Conservation (phyloP, 2,888 invertebrate genomes). For the Frankliniella fusca region DNA sequence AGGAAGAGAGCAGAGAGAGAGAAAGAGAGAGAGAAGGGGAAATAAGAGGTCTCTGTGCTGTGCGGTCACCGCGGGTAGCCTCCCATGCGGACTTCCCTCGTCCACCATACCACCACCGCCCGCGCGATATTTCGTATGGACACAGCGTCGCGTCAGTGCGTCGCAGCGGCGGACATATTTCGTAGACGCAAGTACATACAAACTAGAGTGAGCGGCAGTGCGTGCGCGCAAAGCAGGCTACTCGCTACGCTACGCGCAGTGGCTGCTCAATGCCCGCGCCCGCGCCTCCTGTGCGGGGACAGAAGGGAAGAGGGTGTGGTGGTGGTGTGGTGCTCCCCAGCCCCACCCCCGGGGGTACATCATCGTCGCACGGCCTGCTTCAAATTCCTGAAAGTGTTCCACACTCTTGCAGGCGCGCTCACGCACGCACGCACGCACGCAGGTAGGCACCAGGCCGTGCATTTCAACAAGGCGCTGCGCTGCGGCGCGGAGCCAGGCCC, state of each 20-base stretch:
- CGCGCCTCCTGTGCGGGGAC: too few species aligned
- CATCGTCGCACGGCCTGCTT: background rate
- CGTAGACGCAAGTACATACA: too few species aligned
- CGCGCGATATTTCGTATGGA: too few species aligned
- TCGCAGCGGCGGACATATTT: background rate
- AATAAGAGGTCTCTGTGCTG: too few species aligned
- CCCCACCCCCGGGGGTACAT: background rate
- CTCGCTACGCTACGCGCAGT: background rate
- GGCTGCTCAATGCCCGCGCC: background rate
- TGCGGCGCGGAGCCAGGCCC: background rate
- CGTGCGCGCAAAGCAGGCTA: background rate
- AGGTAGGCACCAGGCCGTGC: background rate
- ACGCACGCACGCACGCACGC: background rate
- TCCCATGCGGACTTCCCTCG: background rate
- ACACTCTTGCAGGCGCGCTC: background rate
- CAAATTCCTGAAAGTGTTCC: constrained; percentile 20
- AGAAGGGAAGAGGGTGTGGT: too few species aligned
- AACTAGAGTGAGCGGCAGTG: background rate
- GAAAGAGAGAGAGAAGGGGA: background rate
- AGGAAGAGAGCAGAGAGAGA: background rate
- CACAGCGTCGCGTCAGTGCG: background rate
- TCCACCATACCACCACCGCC: too few species aligned
- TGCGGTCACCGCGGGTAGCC: too few species aligned
- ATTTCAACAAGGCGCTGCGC: background rate
- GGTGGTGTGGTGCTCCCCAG: background rate